Evolutionary conservation across 2,797 vertebrate species (phyloP).

Genomic region (Loriculus beryllinus): DNA sequence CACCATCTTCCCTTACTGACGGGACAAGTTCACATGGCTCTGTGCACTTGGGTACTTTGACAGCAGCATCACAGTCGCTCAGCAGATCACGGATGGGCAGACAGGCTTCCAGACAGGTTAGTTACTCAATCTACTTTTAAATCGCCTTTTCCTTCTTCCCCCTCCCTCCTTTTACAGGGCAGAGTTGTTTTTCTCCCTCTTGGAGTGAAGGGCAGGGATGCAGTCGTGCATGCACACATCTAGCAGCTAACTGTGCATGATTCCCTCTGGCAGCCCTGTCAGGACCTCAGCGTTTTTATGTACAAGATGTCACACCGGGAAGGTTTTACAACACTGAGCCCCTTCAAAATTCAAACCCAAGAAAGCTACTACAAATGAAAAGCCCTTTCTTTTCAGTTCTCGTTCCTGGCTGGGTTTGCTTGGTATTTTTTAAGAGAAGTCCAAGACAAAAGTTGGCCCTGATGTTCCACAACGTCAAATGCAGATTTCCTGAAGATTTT

Average conservation of each 20-base stretch:
- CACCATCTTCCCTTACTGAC: background rate
- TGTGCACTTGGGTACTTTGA: background rate
- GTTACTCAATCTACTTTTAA: background rate
- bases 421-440: background rate
- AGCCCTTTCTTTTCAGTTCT: background rate
- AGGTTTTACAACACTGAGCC: background rate
- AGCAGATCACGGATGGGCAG: background rate
- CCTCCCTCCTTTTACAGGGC: background rate
- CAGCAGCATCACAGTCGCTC: background rate
- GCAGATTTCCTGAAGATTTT: background rate
- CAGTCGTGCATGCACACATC: background rate
- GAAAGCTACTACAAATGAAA: background rate
- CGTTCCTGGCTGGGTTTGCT: background rate
- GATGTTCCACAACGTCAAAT: background rate
- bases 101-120: background rate
- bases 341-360: background rate
- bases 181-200: background rate
- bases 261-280: slow-evolving; percentile 27
- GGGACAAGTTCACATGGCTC: background rate
- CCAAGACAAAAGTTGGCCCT: background rate
- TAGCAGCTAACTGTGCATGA: background rate
- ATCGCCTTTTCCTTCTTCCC: background rate
- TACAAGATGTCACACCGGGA: background rate
- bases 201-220: background rate
- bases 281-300: background rate